Evolutionary conservation across 2,797 vertebrate genomes (phyloP), one percentile per base, ranked within the genome.

Genomic region (Sebastes ruberrimus): DNA sequence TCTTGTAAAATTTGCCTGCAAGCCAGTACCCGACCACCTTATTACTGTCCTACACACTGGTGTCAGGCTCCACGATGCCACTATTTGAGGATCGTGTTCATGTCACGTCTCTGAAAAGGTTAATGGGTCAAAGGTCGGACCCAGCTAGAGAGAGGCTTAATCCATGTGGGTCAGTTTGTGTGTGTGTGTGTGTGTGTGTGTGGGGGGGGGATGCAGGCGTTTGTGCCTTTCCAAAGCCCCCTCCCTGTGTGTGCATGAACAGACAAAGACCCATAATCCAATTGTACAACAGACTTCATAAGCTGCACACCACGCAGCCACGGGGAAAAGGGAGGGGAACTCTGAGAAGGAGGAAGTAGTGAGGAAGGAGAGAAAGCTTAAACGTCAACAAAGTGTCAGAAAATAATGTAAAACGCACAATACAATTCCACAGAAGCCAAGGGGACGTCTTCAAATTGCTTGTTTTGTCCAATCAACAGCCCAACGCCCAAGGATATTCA

Each of bases 211-310:
- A 0, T 6, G 20, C 25, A 23, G 10, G 46, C 52, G 10, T 13
- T 25, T 49, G 57, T 42, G 52, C 62, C 56, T 69, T 74, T 76
- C 70, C 56, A 82, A 84, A 82, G 10, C 76, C 64, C 80, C 79
- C 68, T 49, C 68, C 67, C 73, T 49, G 16, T 74, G 38, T 78
- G 74, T 75, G 66, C 35, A 63, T 53, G 62, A 81, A 71, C 33
- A 80, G 72, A 85, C 73, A 84, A 88, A 88, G 75, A 85, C 78
- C 78, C 65, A 61, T 90, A 90, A 90, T 91, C 81, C 83, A 83
- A 90, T 88, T 88, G 82, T 76, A 66, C 55, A 53, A 76, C 71
- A 83, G 86, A 86, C 69, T 81, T 72, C 53, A 81, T 77, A 82
- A 89, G 59, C 71, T 71, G 66, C 71, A 60, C 79, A 83, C 14